Evolutionary conservation across 2,888 invertebrate genomes (phyloP), one percentile per base, ranked within the genome.

Genomic region (Ormyrus thymus): DNA sequence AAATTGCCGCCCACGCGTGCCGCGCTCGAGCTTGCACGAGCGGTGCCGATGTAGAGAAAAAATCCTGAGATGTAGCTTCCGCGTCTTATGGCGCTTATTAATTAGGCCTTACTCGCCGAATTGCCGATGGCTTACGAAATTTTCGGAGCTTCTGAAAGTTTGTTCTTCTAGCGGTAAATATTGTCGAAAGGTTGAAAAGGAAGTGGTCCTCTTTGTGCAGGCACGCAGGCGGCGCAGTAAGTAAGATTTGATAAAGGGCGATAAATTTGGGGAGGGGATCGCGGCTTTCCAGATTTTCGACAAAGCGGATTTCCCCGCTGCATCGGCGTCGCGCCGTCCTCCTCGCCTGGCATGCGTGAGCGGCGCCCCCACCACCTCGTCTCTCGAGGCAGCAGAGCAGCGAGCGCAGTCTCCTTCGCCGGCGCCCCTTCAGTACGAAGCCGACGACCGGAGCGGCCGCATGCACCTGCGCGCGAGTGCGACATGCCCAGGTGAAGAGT

Each of bases 371-470:
- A 29, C 29, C 29, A 29, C 29, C 29, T 29, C 29, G 29, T 29
- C 29, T 4, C 29, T 29, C 29, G 29, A 4, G 29, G 29, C 29
- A 29, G 29, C 29, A 29, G 29, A 29, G 29, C 29, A 29, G 29
- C 29, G 82, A 75, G 83, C 78, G 80, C 81, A 83, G 87, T 86
- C 85, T 86, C 86, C 29, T 29, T 84, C 86, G 85, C 82, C 84
- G 55, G 46, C 64, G 79, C 83, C 83, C 84, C 84, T 81, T 88
- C 87, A 89, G 89, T 89, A 86, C 86, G 86, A 86, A 87, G 86
- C 89, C 88, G 88, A 88, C 89, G 84, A 85, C 83, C 87, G 88
- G 84, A 86, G 85, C 81, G 83, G 80, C 73, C 81, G 82, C 83
- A 82, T 82, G 82, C 83, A 82, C 81, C 79, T 83, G 80, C 83